Conservation (phyloP, 2,113 vertebrate species). For the Zapornia atra region DNA sequence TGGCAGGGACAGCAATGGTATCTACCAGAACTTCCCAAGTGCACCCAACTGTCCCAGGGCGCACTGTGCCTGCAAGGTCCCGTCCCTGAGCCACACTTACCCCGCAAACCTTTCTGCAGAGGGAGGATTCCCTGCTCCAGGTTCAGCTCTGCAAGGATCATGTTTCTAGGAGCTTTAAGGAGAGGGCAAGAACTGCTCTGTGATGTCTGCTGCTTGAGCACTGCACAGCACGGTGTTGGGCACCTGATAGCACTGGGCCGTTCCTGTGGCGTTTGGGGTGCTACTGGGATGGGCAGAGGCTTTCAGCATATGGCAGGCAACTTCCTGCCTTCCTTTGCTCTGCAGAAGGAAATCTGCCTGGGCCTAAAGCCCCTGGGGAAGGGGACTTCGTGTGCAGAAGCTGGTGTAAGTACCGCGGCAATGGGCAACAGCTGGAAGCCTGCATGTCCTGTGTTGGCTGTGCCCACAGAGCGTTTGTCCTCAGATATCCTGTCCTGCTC, state of each 20-base stretch:
- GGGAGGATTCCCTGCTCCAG: background rate
- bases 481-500: background rate
- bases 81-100: background rate
- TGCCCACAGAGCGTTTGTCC: background rate
- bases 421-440: background rate
- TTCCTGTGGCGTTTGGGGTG: background rate
- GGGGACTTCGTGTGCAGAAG: background rate
- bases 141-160: background rate
- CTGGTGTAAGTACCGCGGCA: background rate
- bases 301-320: background rate
- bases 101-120: background rate
- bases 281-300: background rate
- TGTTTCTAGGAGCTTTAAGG: background rate
- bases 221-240: background rate
- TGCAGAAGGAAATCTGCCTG: background rate
- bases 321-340: background rate
- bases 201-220: background rate
- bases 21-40: background rate
- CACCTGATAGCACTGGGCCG: background rate
- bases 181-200: background rate
- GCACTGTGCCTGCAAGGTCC: background rate
- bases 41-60: background rate
- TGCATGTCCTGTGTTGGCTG: rapidly evolving
- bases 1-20: rapidly evolving
- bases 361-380: background rate